A percentile compares a stretch with the other conserved stretches of the same genome.
Evolutionary conservation across 2,113 vertebrate species (phyloP).

Genomic region (Salvator merianae): DNA sequence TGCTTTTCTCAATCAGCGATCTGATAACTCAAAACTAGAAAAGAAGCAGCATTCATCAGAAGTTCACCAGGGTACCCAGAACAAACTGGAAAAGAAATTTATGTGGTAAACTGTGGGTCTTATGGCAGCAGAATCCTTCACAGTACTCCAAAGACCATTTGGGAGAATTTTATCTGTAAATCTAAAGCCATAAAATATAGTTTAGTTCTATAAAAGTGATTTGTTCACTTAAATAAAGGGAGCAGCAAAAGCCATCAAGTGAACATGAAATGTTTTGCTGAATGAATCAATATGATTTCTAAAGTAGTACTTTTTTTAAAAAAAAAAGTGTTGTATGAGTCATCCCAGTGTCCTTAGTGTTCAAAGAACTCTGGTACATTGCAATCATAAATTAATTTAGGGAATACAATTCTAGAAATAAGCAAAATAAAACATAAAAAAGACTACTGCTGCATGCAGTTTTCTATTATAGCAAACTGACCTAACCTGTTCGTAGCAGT

Average conservation of each 20-base stretch:
- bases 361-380: constrained; percentile 34
- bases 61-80: constrained; percentile 45
- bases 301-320: constrained; percentile 1
- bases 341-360: neutral
- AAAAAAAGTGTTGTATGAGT: neutral
- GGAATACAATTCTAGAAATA: neutral
- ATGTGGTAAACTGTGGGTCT: constrained; percentile 4
- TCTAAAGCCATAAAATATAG: constrained; percentile 32
- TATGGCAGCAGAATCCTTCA: constrained; percentile 30
- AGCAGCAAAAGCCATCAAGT: constrained; percentile 33
- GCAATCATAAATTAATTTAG: constrained; percentile 47
- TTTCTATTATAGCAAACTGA: neutral
- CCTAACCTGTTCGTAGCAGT: neutral
- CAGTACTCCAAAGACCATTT: constrained; percentile 40
- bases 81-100: constrained; percentile 29
- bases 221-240: constrained; percentile 40
- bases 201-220: constrained; percentile 26
- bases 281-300: constrained; percentile 44
- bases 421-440: neutral
- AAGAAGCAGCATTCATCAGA: constrained; percentile 30
- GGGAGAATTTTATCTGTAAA: constrained; percentile 31
- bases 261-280: constrained; percentile 6
- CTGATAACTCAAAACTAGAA: constrained; percentile 32
- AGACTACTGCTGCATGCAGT: neutral
- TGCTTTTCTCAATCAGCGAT: constrained; percentile 51